Evolutionary conservation across 2,888 invertebrate genomes (phyloP).

Genomic region (Beris chalybata): DNA sequence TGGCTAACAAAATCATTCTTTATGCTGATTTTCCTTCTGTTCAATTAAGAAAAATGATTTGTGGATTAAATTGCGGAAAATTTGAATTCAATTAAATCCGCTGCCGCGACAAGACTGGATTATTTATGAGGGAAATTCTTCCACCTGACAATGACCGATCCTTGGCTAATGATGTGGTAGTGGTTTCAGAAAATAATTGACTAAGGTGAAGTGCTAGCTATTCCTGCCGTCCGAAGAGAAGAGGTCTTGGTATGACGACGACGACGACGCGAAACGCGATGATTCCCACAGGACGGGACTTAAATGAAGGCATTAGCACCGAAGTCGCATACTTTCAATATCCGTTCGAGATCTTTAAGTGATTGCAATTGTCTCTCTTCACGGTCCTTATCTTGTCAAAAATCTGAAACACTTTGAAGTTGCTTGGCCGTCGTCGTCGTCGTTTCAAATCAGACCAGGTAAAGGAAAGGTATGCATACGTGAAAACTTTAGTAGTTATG

Average conservation of each 20-base stretch:
- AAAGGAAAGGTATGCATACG: constrained; percentile 1
- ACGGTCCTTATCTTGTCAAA: constrained; percentile 26
- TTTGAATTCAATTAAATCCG: too few species aligned
- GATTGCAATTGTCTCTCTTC: constrained; percentile 30
- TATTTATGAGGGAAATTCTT: constrained; percentile 30
- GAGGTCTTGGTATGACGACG: constrained; percentile 10
- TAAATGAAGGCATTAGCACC: constrained; percentile 22
- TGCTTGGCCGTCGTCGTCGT: constrained; percentile 14
- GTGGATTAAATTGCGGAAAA: too few species aligned
- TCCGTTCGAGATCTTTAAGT: constrained; percentile 25
- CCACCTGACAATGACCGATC: constrained; percentile 31
- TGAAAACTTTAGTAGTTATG: too few species aligned
- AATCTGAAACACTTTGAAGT: constrained; percentile 30
- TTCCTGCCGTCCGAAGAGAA: not conserved
- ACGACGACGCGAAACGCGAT: constrained; percentile 1
- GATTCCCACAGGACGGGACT: not conserved
- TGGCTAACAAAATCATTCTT: too few species aligned
- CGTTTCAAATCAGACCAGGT: not conserved
- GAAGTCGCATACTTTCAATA: constrained; percentile 9
- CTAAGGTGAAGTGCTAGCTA: constrained; percentile 4
- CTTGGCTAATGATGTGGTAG: constrained; percentile 24
- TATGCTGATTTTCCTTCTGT: too few species aligned
- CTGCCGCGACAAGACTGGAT: constrained; percentile 12
- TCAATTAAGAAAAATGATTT: too few species aligned
- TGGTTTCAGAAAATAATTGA: constrained; percentile 13